Conservation (phyloP, 1,140 invertebrate genomes). For the Drosophila truncata region DNA sequence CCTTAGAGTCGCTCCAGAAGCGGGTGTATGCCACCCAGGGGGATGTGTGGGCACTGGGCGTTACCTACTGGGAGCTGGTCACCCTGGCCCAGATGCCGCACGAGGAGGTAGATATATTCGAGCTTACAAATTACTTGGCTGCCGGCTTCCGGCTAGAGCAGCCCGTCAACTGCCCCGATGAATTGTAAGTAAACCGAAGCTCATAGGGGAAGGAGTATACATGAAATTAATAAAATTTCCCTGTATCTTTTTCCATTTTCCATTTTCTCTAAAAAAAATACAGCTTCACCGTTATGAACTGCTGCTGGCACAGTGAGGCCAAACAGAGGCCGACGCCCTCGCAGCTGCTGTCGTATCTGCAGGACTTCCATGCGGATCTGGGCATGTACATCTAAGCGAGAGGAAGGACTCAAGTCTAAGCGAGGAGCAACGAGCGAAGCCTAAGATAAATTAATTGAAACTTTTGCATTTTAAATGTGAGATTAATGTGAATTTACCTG, state of each 20-base stretch:
- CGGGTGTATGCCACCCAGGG: constrained; percentile 85
- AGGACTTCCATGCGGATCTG: constrained; percentile 94
- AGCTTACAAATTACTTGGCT: constrained; percentile 93
- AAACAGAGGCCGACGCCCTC: constrained; percentile 93
- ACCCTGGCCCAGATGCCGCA: constrained; percentile 88
- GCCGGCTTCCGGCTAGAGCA: constrained; percentile 96
- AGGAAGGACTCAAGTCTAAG: constrained; percentile 14
- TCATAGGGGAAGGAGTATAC: background rate
- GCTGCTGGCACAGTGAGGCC: constrained; percentile 93
- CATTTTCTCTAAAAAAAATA: background rate
- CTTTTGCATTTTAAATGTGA: constrained; percentile 79
- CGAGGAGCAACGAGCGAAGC: constrained; percentile 17
- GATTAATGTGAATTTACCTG: constrained; percentile 77
- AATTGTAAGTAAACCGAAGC: constrained; percentile 90
- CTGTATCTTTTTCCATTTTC: background rate
- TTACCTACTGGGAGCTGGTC: constrained; percentile 97
- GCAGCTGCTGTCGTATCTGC: constrained; percentile 93
- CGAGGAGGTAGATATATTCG: constrained; percentile 96
- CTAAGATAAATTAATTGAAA: constrained; percentile 73
- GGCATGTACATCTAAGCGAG: constrained; percentile 89
- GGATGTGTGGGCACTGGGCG: constrained; percentile 94
- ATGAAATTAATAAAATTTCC: background rate
- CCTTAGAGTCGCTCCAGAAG: constrained; percentile 94
- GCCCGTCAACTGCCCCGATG: constrained; percentile 97
- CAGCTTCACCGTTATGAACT: constrained; percentile 96